phyloP scores from a whole-genome alignment of 92 coral and sea anemone species.

The Heteractis magnifica region DNA sequence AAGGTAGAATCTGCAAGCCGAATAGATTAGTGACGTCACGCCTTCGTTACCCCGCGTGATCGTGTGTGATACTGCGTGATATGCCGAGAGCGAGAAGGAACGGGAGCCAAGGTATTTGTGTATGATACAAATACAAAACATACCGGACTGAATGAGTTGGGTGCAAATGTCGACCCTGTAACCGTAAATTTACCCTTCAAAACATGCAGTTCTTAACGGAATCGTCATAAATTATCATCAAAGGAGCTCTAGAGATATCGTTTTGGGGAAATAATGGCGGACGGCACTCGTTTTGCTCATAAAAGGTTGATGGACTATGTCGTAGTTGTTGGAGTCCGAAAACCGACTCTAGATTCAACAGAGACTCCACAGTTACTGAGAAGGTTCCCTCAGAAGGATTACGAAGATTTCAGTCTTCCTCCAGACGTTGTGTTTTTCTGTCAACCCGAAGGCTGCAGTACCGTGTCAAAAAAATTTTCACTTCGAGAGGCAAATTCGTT shows the following conservation, averaged over 20 bases:
- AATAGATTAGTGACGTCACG: constrained; percentile 10
- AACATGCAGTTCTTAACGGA: background rate
- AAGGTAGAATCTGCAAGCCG: background rate
- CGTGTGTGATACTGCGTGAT: constrained; percentile 28
- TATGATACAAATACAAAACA: constrained; percentile 32
- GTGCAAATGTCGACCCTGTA: constrained; percentile 3
- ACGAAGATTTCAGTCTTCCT: constrained; percentile 87
- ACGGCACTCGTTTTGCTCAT: constrained; percentile 31
- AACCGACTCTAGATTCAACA: constrained; percentile 84
- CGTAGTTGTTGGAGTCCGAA: constrained; percentile 96
- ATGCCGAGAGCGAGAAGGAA: constrained; percentile 11
- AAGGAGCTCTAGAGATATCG: background rate
- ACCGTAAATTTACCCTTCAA: constrained; percentile 3
- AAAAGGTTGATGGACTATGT: constrained; percentile 88
- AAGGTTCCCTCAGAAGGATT: constrained; percentile 88
- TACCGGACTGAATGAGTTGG: constrained; percentile 28
- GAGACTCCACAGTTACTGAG: constrained; percentile 90
- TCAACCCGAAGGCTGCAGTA: constrained; percentile 96
- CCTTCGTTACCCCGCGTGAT: constrained; percentile 11
- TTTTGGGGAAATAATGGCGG: constrained; percentile 18
- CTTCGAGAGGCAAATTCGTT: constrained; percentile 95
- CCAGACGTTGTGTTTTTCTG: constrained; percentile 99
- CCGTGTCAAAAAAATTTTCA: constrained; percentile 91
- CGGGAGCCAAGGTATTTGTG: constrained; percentile 8
- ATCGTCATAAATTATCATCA: background rate